These are phyloP conservation scores for Papilio gigon DNA, from an alignment of 2,888 invertebrate genomes.

Conservation along the genomic window DNA sequence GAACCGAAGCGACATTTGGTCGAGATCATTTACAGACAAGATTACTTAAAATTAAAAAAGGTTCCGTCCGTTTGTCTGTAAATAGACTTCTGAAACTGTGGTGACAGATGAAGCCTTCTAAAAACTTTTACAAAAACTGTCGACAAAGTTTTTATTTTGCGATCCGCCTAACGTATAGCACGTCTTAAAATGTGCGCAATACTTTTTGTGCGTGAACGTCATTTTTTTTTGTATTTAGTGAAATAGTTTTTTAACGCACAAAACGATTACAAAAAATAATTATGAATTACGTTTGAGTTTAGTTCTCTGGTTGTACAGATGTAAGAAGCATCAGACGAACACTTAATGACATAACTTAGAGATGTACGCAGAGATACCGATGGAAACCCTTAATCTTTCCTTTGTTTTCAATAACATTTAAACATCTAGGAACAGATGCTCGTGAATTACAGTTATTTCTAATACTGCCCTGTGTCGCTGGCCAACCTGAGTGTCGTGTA, in stretches of 20 bases:
- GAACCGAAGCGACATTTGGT: conserved; percentile 4
- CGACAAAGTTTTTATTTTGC: conserved; percentile 13
- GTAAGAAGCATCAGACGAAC: not conserved
- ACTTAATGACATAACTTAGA: not conserved
- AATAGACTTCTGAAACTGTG: conserved; percentile 16
- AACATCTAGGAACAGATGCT: not conserved
- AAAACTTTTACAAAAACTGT: conserved; percentile 19
- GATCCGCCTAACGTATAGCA: not conserved
- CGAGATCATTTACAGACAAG: conserved; percentile 4
- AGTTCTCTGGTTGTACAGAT: not conserved
- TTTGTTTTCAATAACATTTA: not conserved
- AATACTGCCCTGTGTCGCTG: not conserved
- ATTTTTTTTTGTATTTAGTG: not conserved
- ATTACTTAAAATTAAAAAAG: conserved; percentile 22
- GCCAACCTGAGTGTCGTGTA: no score
- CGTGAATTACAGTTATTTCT: not conserved
- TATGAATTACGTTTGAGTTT: not conserved
- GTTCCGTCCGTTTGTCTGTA: not conserved
- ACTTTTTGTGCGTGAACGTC: not conserved
- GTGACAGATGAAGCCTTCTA: conserved; percentile 23
- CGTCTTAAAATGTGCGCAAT: not conserved
- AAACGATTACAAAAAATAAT: not conserved
- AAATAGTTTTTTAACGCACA: not conserved
- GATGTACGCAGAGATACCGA: not conserved
- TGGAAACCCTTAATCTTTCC: no score